Evolutionary conservation across 1,140 invertebrate species (phyloP).

Genomic region (Vollenhovia emeryi): DNA sequence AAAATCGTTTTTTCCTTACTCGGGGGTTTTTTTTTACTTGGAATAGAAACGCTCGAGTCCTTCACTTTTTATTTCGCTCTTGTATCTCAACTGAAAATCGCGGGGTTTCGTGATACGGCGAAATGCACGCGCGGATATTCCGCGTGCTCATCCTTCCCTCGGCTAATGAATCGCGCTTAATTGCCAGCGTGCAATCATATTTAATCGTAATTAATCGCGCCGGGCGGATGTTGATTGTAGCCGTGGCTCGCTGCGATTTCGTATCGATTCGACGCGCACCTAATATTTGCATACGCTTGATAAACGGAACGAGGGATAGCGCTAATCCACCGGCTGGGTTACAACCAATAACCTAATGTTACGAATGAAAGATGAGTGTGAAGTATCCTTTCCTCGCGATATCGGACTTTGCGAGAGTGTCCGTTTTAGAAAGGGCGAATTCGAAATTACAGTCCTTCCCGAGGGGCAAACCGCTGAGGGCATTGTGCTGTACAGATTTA

Average conservation of each 20-base stretch:
- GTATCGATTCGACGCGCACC: conserved; percentile 21
- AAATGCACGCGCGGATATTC: background rate
- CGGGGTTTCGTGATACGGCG: background rate
- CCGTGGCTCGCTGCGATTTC: conserved; percentile 33
- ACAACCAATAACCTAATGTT: background rate
- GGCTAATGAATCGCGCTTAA: conserved; percentile 48
- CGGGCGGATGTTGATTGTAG: conserved; percentile 42
- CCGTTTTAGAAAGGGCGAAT: background rate
- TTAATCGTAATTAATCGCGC: conserved; percentile 54
- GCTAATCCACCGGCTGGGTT: conserved; percentile 23
- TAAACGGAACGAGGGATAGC: conserved; percentile 16
- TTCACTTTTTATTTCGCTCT: background rate
- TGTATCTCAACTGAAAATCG: conserved; percentile 3
- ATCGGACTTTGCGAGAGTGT: background rate
- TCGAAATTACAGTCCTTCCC: background rate
- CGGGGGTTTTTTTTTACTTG: background rate
- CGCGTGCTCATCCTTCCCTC: conserved; percentile 1
- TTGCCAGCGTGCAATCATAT: conserved; percentile 51
- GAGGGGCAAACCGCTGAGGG: too few relatives aligned
- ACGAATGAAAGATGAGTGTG: background rate
- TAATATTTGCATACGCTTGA: conserved; percentile 42
- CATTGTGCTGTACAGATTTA: too few relatives aligned
- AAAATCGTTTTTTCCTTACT: background rate
- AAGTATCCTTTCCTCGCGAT: background rate
- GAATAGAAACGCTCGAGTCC: background rate